A percentile compares a stretch with the other conserved stretches of the same genome.
These are phyloP conservation scores for Scaptodrosophila latifasciaeformis DNA, from an alignment of 2,888 invertebrate genomes.

Conservation along the genomic window DNA sequence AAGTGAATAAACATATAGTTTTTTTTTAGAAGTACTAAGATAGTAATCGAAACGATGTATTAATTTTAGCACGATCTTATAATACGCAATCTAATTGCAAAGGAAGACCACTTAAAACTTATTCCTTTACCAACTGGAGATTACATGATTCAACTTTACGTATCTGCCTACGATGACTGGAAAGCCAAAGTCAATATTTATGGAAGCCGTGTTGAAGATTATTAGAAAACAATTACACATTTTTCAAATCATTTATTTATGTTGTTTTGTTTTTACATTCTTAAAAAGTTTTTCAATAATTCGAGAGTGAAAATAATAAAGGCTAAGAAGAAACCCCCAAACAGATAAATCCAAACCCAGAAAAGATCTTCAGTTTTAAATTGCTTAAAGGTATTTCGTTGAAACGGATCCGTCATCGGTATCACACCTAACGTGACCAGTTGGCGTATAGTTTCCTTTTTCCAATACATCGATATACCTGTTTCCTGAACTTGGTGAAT, in stretches of 20 bases:
- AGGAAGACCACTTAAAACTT: conserved; percentile 6
- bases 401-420: conserved; percentile 31
- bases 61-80: conserved; percentile 15
- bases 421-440: conserved; percentile 32
- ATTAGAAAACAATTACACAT: too few species aligned
- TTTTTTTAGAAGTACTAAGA: neutral
- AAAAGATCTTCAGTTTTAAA: conserved; percentile 43
- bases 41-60: neutral
- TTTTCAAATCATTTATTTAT: too few species aligned
- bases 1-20: neutral
- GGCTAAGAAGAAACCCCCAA: too few species aligned
- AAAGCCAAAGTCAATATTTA: neutral
- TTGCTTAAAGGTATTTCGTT: conserved; percentile 24
- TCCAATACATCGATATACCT: conserved; percentile 38
- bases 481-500: conserved; percentile 28
- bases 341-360: conserved; percentile 38
- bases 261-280: too few species aligned
- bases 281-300: too few species aligned
- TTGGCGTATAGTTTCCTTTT: conserved; percentile 22
- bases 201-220: too few species aligned
- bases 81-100: conserved; percentile 1
- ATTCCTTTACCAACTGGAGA: conserved; percentile 12
- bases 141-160: conserved; percentile 5
- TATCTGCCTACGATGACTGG: neutral
- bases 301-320: too few species aligned